A percentile compares a stretch with the other conserved stretches of the same genome.
Conservation (phyloP, 2,888 invertebrate species). For the Dryobota labecula region DNA sequence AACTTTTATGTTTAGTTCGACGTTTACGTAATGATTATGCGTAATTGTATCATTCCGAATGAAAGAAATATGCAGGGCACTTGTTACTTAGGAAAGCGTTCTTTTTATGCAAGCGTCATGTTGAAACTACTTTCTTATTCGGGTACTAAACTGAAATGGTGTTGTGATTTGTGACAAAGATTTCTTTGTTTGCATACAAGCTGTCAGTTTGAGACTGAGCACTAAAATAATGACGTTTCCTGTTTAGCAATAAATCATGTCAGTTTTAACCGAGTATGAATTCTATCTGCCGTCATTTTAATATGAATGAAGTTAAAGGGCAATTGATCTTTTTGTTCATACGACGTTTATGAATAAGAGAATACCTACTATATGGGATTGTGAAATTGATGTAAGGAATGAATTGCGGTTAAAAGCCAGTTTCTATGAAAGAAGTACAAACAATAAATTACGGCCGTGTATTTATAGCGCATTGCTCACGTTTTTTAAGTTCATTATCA, state of each 20-base stretch:
- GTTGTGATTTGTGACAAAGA: slow-evolving; percentile 7
- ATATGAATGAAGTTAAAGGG: not conserved
- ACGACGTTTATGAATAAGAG: not conserved
- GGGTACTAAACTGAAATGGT: slow-evolving; percentile 21
- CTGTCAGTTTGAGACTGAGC: slow-evolving; percentile 1
- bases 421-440: slow-evolving; percentile 13
- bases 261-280: not conserved
- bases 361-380: not conserved
- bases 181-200: slow-evolving; percentile 4
- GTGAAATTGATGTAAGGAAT: not conserved
- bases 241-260: not conserved
- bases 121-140: slow-evolving; percentile 37
- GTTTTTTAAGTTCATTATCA: slow-evolving; percentile 43
- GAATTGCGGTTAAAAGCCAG: not conserved
- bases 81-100: slow-evolving; percentile 19
- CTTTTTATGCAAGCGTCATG: slow-evolving; percentile 22
- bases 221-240: not conserved
- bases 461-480: slow-evolving; percentile 19
- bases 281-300: not conserved
- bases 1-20: slow-evolving; percentile 9
- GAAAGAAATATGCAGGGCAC: slow-evolving; percentile 1
- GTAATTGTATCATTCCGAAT: not conserved
- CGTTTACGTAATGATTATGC: not conserved
- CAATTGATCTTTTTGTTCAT: not conserved
- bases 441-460: slow-evolving; percentile 21